phyloP scores from a whole-genome alignment of 2,888 invertebrate genomes.

The Morpho helenor region DNA sequence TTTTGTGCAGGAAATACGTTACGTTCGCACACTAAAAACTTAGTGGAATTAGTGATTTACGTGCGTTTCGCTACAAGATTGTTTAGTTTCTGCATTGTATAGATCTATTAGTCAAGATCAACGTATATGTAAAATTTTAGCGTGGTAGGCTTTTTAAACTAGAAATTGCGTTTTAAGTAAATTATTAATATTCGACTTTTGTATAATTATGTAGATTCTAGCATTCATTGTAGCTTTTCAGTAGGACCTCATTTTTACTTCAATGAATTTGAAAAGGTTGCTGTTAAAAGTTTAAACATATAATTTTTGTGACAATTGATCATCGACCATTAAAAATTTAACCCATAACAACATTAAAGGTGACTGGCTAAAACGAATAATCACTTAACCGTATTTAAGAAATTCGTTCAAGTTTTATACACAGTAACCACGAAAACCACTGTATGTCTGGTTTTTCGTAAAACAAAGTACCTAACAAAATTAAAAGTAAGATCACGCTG shows the following conservation, averaged over 20 bases:
- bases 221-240: neutral
- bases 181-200: neutral
- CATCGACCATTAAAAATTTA: neutral
- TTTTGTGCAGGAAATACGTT: slow-evolving; percentile 27
- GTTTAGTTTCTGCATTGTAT: too few relatives aligned
- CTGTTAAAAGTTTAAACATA: too few relatives aligned
- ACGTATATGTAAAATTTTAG: too few relatives aligned
- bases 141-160: too few relatives aligned
- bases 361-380: slow-evolving; percentile 54
- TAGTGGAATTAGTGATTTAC: neutral
- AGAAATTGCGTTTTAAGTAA: too few relatives aligned
- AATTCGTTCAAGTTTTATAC: neutral
- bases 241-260: too few relatives aligned
- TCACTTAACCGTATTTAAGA: slow-evolving; percentile 17
- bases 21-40: slow-evolving; percentile 14
- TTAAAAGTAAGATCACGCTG: slow-evolving; percentile 42
- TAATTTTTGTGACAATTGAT: too few relatives aligned
- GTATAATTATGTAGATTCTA: too few relatives aligned
- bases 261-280: too few relatives aligned
- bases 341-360: slow-evolving; percentile 35
- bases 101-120: too few relatives aligned
- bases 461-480: slow-evolving; percentile 42
- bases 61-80: too few relatives aligned
- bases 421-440: slow-evolving; percentile 45
- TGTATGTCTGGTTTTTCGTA: slow-evolving; percentile 55